phyloP scores from a whole-genome alignment of 2,797 vertebrate genomes.

The Aphelocoma californica region DNA sequence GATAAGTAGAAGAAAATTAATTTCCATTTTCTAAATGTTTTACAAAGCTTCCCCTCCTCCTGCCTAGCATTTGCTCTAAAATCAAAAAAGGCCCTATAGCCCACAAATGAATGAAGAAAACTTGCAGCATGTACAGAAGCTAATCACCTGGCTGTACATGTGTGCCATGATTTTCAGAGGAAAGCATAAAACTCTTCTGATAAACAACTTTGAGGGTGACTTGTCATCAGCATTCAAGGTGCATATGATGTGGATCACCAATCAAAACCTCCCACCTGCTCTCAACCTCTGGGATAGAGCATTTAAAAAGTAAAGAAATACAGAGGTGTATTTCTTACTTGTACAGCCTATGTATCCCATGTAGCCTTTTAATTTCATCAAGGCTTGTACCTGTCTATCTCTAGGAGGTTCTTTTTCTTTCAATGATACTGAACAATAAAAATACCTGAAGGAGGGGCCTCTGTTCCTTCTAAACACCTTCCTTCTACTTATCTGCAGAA shows the following conservation, averaged over 20 bases:
- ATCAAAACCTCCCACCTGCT: neutral
- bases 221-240: neutral
- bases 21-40: neutral
- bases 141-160: neutral
- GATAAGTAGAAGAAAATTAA: neutral
- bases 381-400: neutral
- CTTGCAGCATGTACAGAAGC: neutral
- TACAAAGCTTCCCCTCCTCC: neutral
- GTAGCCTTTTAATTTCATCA: neutral
- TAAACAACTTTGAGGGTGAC: neutral
- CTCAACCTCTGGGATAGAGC: neutral
- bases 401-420: neutral
- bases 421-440: neutral
- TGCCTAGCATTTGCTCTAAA: neutral
- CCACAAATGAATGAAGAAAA: neutral
- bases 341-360: neutral
- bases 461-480: neutral
- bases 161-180: neutral
- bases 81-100: neutral
- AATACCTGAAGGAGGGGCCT: neutral
- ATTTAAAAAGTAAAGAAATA: neutral
- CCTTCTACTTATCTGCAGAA: neutral
- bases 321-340: neutral
- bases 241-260: neutral
- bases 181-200: neutral